Evolutionary conservation across 2,888 invertebrate species (phyloP), one percentile per base, ranked within the genome.

Genomic region (Aporophyla lueneburgensis): DNA sequence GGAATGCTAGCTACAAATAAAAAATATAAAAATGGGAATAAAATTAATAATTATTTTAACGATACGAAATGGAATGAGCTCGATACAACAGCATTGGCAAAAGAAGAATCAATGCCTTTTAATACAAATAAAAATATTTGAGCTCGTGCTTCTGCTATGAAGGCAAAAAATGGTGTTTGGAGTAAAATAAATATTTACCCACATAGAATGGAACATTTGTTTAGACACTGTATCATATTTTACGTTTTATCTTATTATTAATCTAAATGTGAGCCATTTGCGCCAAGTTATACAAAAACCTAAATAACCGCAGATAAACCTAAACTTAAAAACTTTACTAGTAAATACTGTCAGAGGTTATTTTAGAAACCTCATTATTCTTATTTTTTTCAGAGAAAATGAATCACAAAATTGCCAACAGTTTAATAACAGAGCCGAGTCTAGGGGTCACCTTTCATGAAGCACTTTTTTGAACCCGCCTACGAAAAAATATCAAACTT

Each of bases 321-420:
- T 61, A 58, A 51, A 69, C 19, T 66, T 66, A 56, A 54, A 69
- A 74, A 76, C 40, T 59, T 71, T 56, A 63, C 40, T 46, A 69
- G 27, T 19, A 33, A 66, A 73, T 73, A 74, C 72, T 81, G 49
- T 75, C 40, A 56, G 67, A 66, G 54, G 58, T 54, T 63, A 59
- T 72, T 72, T 84, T 67, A 51, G 21, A 67, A 76, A 63, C 12
- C 66, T 76, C 67, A 61, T 81, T 59, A 59, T 54, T 85, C 58
- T 63, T 78, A 59, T 66, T 84, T 78, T n/a, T 84, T 73, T 54
- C 21, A 54, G 33, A 72, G 62, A 81, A 84, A 84, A 84, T 74
- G 66, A 74, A 81, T 84, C 71, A 73, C 75, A 49, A 79, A 85
- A 85, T 79, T 85, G 76, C 71, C 58, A 72, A 65, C 74, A 71